These are phyloP conservation scores for Brachyhypopomus occidentalis DNA, from an alignment of 2,113 vertebrate genomes.

Conservation along the genomic window DNA sequence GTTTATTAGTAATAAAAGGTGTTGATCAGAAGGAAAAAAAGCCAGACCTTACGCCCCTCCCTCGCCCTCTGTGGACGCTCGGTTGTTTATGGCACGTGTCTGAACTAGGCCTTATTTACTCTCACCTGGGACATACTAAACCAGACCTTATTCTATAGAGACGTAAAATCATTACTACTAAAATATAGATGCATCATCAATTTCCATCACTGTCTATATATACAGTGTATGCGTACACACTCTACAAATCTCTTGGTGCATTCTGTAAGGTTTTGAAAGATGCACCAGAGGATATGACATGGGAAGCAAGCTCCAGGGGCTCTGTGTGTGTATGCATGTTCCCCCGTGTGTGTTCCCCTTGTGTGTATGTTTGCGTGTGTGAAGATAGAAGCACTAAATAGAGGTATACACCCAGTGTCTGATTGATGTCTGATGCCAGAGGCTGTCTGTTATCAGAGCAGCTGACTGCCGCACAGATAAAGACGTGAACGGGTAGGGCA, in stretches of 20 bases:
- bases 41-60: too few relatives aligned
- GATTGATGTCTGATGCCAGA: conserved; percentile 15
- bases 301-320: conserved; percentile 46
- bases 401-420: neutral
- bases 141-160: too few relatives aligned
- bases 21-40: too few relatives aligned
- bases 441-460: conserved; percentile 41
- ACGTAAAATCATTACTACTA: too few relatives aligned
- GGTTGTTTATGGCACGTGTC: too few relatives aligned
- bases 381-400: conserved; percentile 14
- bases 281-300: conserved; percentile 46
- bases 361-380: conserved; percentile 33
- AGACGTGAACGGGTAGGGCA: conserved; percentile 9
- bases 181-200: too few relatives aligned
- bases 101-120: too few relatives aligned
- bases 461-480: conserved; percentile 38
- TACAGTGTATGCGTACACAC: neutral
- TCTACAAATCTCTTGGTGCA: conserved; percentile 2
- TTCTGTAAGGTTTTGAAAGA: conserved; percentile 17
- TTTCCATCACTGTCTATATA: too few relatives aligned
- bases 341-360: neutral
- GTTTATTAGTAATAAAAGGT: too few relatives aligned
- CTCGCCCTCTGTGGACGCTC: too few relatives aligned
- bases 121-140: too few relatives aligned
- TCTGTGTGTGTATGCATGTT: conserved; percentile 9